Evolutionary conservation across 2,888 invertebrate genomes (phyloP).

Genomic region (Cantharis nigra): DNA sequence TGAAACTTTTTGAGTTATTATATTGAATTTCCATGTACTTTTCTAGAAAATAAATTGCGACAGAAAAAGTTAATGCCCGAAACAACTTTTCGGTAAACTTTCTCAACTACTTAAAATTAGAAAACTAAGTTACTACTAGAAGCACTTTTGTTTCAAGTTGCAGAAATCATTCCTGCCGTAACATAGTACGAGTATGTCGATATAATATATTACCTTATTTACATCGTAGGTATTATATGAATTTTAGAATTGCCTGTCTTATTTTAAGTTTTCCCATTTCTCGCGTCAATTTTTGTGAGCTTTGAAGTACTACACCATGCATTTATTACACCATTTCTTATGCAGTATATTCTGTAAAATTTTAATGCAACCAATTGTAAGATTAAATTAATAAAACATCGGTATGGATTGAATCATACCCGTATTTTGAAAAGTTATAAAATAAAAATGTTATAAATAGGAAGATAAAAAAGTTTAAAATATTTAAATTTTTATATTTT

Average conservation of each 20-base stretch:
- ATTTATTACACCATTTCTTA: too few species aligned
- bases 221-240: too few species aligned
- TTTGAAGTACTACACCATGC: too few species aligned
- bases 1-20: slow-evolving; percentile 37
- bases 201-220: too few species aligned
- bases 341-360: slow-evolving; percentile 2
- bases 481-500: slow-evolving; percentile 12
- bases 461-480: neutral
- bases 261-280: too few species aligned
- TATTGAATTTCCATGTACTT: slow-evolving; percentile 49
- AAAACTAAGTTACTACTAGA: slow-evolving; percentile 41
- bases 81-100: slow-evolving; percentile 42
- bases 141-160: slow-evolving; percentile 42
- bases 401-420: neutral
- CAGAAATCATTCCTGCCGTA: slow-evolving; percentile 12
- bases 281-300: too few species aligned
- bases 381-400: neutral
- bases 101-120: slow-evolving; percentile 47
- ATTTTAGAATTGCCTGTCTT: too few species aligned
- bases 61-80: slow-evolving; percentile 46
- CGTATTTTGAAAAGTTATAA: neutral
- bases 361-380: neutral
- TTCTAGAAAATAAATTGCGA: slow-evolving; percentile 46
- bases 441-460: neutral
- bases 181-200: too few species aligned